A percentile compares a stretch with the other conserved stretches of the same genome.
These are phyloP conservation scores for Mya arenaria DNA, from an alignment of 1,140 invertebrate genomes.

Conservation along the genomic window DNA sequence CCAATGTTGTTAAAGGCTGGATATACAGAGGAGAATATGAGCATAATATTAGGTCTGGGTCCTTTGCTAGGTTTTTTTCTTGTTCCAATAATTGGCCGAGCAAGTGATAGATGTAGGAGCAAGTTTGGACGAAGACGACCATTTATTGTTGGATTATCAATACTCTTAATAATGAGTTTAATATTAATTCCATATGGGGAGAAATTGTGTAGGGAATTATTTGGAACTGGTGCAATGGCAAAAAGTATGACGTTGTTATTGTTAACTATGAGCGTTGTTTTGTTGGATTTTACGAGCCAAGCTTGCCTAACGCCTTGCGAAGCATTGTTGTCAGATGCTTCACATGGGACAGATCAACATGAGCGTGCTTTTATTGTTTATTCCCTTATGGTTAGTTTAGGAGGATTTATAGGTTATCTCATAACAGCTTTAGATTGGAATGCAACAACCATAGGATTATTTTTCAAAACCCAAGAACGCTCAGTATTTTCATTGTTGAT, in stretches of 20 bases:
- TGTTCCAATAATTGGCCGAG: conserved; percentile 81
- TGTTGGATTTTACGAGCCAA: conserved; percentile 82
- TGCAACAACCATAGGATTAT: conserved; percentile 68
- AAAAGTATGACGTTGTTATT: conserved; percentile 68
- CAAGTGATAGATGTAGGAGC: conserved; percentile 81
- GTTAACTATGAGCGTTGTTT: conserved; percentile 79
- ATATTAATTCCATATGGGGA: conserved; percentile 78
- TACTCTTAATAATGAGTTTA: conserved; percentile 79
- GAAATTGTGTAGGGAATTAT: conserved; percentile 63
- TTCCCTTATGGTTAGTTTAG: conserved; percentile 82
- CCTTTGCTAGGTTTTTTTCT: conserved; percentile 81
- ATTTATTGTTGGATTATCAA: conserved; percentile 81
- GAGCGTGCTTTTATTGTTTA: conserved; percentile 82
- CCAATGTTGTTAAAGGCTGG: conserved; percentile 83
- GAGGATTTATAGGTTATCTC: conserved; percentile 82
- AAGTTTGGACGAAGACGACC: conserved; percentile 81
- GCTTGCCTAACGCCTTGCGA: conserved; percentile 83
- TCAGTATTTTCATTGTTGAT: conserved; percentile 77
- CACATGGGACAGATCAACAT: conserved; percentile 74
- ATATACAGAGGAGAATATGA: conserved; percentile 81
- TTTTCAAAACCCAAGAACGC: conserved; percentile 78
- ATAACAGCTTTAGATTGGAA: conserved; percentile 83
- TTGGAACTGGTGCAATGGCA: conserved; percentile 61
- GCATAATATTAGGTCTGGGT: conserved; percentile 80
- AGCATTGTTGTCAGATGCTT: conserved; percentile 81